Percentiles rank a stretch among this genome's conserved stretches.
These are phyloP conservation scores for Epinotia nisella DNA, from an alignment of 2,888 invertebrate genomes.

Conservation along the genomic window DNA sequence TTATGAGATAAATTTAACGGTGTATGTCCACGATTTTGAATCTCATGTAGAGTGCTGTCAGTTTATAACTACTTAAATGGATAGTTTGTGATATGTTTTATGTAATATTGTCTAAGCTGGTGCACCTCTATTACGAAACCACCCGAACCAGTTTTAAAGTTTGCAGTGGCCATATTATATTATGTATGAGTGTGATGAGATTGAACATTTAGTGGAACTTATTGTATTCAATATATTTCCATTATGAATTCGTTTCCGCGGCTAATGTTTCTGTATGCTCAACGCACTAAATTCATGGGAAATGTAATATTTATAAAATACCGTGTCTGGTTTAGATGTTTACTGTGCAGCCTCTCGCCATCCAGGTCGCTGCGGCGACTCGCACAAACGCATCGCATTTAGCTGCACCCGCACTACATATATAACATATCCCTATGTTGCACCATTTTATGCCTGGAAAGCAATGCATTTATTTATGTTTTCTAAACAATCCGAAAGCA, in stretches of 20 bases:
- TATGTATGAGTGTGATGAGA: conserved; percentile 30
- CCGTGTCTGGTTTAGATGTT: not conserved
- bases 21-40: conserved; percentile 54
- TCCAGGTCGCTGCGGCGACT: not conserved
- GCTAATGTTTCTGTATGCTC: conserved; percentile 13
- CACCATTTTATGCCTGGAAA: conserved; percentile 36
- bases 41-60: conserved; percentile 52
- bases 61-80: conserved; percentile 48
- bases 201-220: conserved; percentile 13
- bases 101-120: conserved; percentile 51
- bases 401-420: conserved; percentile 38
- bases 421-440: conserved; percentile 32
- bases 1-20: conserved; percentile 36
- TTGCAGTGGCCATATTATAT: conserved; percentile 43
- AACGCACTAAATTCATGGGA: conserved; percentile 5
- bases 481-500: conserved; percentile 34
- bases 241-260: conserved; percentile 2
- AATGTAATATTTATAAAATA: not conserved
- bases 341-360: not conserved
- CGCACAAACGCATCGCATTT: conserved; percentile 39
- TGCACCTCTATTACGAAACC: conserved; percentile 37
- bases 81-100: conserved; percentile 48
- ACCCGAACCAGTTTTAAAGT: conserved; percentile 37
- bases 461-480: conserved; percentile 43
- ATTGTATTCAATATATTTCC: conserved; percentile 13